Base-by-base conservation (phyloP, 2,888 invertebrate genomes). In the Eupeodes luniger region DNA sequence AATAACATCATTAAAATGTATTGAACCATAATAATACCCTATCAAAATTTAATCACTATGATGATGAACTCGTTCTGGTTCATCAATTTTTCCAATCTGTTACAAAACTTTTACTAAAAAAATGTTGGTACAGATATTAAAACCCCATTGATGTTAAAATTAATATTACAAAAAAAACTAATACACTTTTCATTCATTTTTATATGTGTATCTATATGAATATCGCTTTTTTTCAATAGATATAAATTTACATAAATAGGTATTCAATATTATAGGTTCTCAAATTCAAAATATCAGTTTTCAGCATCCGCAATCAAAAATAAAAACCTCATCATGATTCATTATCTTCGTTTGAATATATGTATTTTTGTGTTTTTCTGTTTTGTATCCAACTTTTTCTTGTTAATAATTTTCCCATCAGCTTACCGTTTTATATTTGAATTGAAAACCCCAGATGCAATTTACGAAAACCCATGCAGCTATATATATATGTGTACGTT, bases 391-490 rank as follows among this genome's bases (percentile, higher is more conserved):
- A 9, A 40, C 9, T n/a, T 72, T 66, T 27, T 49, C 44, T 1
- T 51, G 1, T 59, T 1, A 84, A 84, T 75, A 67, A 80, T 80
- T 80, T 79, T 62, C 19, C 74, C 53, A 80, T 69, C 69, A 80
- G 61, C 62, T 84, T 53, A 67, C 11, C 16, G 69, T 44, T 70
- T 27, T 27, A 27, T 72, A 75, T 75, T 80, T 80, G 75, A 64
- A 80, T 80, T 75, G 57, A 78, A 59, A 84, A 75, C 75, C 80
- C 80, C 80, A 80, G 61, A 80, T 75, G 80, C 69, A 84, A 84
- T 84, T 75, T 84, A 55, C 69, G 49, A 62, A 75, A 80, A 64
- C 80, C 80, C 84, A 80, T 75, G 62, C 34, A 69, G 62, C 84
- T 49, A 61, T 40, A 1, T 27, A 27, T 27, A 0, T 27, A 3